phyloP scores from a whole-genome alignment of 2,888 invertebrate species.

The Conchocele bisecta region DNA sequence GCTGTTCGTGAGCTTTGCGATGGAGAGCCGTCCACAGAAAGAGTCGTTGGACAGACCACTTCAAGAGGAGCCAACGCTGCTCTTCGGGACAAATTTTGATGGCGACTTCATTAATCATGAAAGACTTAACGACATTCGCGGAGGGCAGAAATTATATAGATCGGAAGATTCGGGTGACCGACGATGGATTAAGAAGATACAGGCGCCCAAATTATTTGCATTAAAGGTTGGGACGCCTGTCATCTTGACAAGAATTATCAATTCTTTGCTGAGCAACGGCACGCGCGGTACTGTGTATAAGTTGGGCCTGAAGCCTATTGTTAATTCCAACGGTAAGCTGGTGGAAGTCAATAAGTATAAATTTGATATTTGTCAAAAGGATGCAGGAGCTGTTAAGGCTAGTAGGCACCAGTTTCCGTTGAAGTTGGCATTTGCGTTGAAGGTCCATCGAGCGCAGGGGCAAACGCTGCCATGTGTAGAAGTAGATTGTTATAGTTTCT shows the following conservation, averaged over 20 bases:
- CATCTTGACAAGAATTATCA: not conserved
- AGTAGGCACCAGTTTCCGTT: conserved; percentile 8
- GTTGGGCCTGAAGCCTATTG: not conserved
- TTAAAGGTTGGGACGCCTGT: conserved; percentile 2
- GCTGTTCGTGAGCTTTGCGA: conserved; percentile 1
- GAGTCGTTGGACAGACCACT: not conserved
- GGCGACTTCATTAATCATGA: not conserved
- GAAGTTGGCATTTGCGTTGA: conserved; percentile 9
- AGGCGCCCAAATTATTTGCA: not conserved
- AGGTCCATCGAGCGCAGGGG: conserved; percentile 11
- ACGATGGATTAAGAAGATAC: too few species aligned
- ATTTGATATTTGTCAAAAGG: not conserved
- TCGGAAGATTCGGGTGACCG: conserved; percentile 4
- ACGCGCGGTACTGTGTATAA: not conserved
- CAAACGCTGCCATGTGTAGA: not conserved
- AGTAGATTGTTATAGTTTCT: conserved; percentile 8
- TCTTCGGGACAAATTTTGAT: conserved; percentile 6
- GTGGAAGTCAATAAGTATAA: not conserved
- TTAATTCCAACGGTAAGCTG: not conserved
- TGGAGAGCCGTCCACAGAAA: conserved; percentile 1
- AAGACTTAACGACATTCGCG: not conserved
- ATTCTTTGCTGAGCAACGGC: not conserved
- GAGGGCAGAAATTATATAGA: not conserved
- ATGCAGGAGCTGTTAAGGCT: not conserved
- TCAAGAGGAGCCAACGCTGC: not conserved